Percentiles rank a stretch among this genome's conserved stretches.
Conservation (phyloP, 2,797 vertebrate genomes). For the Gadopsis marmoratus region DNA sequence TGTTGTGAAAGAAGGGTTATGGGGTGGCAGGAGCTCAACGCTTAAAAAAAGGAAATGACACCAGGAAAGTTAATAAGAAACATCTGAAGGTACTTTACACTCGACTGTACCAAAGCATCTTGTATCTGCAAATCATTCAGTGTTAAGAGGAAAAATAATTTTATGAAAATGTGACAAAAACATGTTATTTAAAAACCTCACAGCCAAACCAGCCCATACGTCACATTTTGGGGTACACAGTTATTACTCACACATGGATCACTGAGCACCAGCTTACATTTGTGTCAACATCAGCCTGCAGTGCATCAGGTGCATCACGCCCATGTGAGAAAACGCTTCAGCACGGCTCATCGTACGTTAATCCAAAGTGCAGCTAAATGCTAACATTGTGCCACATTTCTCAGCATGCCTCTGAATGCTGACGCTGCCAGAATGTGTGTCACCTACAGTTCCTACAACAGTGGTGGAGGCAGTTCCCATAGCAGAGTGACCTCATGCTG, state of each 20-base stretch:
- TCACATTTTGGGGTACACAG: slow-evolving; percentile 11
- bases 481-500: slow-evolving; percentile 45
- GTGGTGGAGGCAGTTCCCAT: slow-evolving; percentile 50
- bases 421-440: slow-evolving; percentile 43
- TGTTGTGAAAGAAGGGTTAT: background rate
- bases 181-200: background rate
- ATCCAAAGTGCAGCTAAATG: background rate
- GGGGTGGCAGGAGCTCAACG: background rate
- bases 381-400: slow-evolving; percentile 5
- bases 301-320: slow-evolving; percentile 15
- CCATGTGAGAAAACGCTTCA: background rate
- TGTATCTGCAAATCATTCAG: slow-evolving; percentile 2
- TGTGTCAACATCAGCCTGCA: slow-evolving; percentile 18
- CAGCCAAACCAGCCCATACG: background rate
- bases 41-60: background rate
- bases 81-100: background rate
- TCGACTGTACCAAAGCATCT: background rate
- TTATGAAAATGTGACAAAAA: background rate
- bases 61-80: background rate
- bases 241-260: slow-evolving; percentile 13
- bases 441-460: slow-evolving; percentile 43
- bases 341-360: background rate
- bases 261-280: background rate
- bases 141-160: background rate
- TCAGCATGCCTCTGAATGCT: slow-evolving; percentile 6